phyloP scores from a whole-genome alignment of 92 coral and sea anemone genomes.

The Ricordea florida region DNA sequence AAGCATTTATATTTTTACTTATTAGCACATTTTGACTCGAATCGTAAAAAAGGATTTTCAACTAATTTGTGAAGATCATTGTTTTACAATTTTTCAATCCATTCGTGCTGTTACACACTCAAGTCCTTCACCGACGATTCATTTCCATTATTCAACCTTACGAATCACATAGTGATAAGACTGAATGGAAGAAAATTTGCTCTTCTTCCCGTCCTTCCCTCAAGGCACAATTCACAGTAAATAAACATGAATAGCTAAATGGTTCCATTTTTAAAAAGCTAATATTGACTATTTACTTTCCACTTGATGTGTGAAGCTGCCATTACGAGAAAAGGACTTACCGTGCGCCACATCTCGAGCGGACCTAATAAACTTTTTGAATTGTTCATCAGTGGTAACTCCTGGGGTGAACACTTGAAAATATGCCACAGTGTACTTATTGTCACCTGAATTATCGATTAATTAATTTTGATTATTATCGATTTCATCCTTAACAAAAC shows the following conservation, averaged over 20 bases:
- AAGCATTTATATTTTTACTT: not conserved
- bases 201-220: no score
- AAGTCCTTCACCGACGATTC: not conserved
- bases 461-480: constrained; percentile 4
- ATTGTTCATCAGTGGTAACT: constrained; percentile 40
- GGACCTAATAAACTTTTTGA: constrained; percentile 52
- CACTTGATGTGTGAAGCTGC: no score
- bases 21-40: not conserved
- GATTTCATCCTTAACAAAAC: constrained; percentile 51
- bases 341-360: constrained; percentile 71
- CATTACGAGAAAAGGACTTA: constrained; percentile 28
- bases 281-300: not conserved
- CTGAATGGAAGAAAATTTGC: no score
- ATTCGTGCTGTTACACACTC: not conserved
- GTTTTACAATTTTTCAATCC: not conserved
- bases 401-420: constrained; percentile 60
- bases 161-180: no score
- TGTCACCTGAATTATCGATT: no score
- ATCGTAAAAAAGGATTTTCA: not conserved
- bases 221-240: no score
- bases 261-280: not conserved
- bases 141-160: not conserved
- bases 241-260: no score
- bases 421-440: constrained; percentile 51
- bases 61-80: not conserved